Percentiles rank a stretch among this genome's conserved stretches.
These are phyloP conservation scores for Ceratoteleas bidentatus DNA, from an alignment of 1,140 invertebrate species.

Conservation along the genomic window DNA sequence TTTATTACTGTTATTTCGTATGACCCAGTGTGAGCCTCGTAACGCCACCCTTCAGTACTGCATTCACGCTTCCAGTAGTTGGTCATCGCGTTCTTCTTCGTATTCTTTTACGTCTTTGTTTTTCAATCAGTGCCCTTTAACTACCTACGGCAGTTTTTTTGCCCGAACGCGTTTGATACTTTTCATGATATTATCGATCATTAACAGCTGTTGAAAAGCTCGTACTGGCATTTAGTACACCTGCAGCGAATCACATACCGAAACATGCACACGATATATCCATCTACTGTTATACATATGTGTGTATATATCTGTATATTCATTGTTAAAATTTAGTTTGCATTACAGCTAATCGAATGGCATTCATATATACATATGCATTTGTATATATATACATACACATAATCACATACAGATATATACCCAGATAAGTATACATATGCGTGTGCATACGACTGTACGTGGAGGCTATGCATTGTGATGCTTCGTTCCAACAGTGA, in stretches of 20 bases:
- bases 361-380: too few relatives aligned
- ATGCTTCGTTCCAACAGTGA: background rate
- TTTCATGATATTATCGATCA: conserved; percentile 30
- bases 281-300: conserved; percentile 70
- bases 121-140: conserved; percentile 6
- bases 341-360: too few relatives aligned
- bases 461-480: background rate
- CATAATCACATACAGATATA: conserved; percentile 67
- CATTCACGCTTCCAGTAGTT: background rate
- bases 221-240: too few relatives aligned
- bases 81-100: conserved; percentile 11
- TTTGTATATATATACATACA: conserved; percentile 50
- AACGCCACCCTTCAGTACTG: conserved; percentile 1
- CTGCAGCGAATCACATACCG: too few relatives aligned
- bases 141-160: conserved; percentile 51
- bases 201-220: conserved; percentile 18
- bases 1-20: conserved; percentile 74
- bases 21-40: conserved; percentile 8
- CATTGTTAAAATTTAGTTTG: too few relatives aligned
- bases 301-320: too few relatives aligned
- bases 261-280: conserved; percentile 22
- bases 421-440: conserved; percentile 61
- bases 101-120: conserved; percentile 8
- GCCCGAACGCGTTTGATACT: conserved; percentile 13
- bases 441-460: background rate